Percentiles rank a stretch among this genome's conserved stretches.
phyloP scores from a whole-genome alignment of 2,888 invertebrate species.

The Scelioninae gen. 1 region DNA sequence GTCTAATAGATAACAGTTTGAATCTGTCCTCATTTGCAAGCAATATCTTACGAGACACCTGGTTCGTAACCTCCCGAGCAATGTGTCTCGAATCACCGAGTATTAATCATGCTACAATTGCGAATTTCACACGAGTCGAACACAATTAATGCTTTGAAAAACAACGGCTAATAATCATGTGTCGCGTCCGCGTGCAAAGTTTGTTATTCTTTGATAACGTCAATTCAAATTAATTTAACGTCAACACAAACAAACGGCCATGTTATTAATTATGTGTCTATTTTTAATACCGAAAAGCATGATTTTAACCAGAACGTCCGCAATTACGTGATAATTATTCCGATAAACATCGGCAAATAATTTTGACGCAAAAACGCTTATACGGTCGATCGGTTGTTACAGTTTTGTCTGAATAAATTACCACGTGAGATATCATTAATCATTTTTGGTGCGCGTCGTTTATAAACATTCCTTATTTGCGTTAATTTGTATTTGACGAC shows the following conservation, averaged over 20 bases:
- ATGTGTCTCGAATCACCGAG: slow-evolving; percentile 41
- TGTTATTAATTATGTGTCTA: slow-evolving; percentile 33
- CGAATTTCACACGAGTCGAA: slow-evolving; percentile 36
- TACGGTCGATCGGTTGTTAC: slow-evolving; percentile 31
- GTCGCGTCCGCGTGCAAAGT: slow-evolving; percentile 28
- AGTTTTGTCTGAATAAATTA: slow-evolving; percentile 43
- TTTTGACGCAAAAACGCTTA: slow-evolving; percentile 23
- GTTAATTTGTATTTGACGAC: slow-evolving; percentile 28
- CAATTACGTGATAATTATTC: slow-evolving; percentile 34
- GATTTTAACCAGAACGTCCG: slow-evolving; percentile 13
- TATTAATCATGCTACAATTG: slow-evolving; percentile 57
- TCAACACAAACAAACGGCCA: slow-evolving; percentile 11
- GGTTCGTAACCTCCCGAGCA: slow-evolving; percentile 45
- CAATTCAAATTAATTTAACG: slow-evolving; percentile 30
- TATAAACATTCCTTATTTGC: slow-evolving; percentile 27
- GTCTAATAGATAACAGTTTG: slow-evolving; percentile 31
- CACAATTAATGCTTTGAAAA: slow-evolving; percentile 51
- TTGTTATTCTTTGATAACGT: slow-evolving; percentile 43
- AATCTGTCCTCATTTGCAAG: slow-evolving; percentile 32
- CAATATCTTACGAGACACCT: slow-evolving; percentile 57
- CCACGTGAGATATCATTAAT: slow-evolving; percentile 30
- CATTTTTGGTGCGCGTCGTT: slow-evolving; percentile 31
- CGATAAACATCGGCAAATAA: slow-evolving; percentile 38
- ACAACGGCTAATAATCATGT: slow-evolving; percentile 36
- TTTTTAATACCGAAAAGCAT: slow-evolving; percentile 23